phyloP scores from a whole-genome alignment of 2,113 vertebrate species.

The Eublepharis macularius region DNA sequence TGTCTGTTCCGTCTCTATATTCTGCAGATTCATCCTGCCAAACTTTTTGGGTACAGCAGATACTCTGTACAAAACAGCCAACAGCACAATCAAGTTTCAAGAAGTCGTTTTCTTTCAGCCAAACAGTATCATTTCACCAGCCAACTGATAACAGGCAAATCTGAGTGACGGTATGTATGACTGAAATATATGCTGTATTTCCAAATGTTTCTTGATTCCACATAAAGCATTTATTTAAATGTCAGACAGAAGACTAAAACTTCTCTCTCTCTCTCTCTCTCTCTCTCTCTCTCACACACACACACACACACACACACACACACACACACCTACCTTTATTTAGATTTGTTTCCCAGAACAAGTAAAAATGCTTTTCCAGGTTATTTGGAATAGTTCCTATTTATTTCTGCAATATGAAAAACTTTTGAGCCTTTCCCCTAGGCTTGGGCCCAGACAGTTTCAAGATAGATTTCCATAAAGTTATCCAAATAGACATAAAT shows the following conservation, averaged over 20 bases:
- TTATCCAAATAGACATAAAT: background rate
- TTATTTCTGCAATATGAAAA: too few species aligned
- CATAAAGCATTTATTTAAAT: slow-evolving; percentile 35
- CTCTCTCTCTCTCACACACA: too few species aligned
- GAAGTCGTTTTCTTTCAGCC: slow-evolving; percentile 28
- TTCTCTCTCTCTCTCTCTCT: too few species aligned
- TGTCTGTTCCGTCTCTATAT: slow-evolving; percentile 79
- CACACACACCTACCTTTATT: background rate
- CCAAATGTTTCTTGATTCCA: background rate
- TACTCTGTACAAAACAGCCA: slow-evolving; percentile 79
- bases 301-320: background rate
- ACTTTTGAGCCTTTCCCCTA: too few species aligned
- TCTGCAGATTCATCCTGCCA: slow-evolving; percentile 80
- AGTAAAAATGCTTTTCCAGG: too few species aligned
- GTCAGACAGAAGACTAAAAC: background rate
- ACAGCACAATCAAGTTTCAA: slow-evolving; percentile 58
- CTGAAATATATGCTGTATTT: slow-evolving; percentile 38
- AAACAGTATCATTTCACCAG: background rate
- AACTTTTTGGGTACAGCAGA: slow-evolving; percentile 74
- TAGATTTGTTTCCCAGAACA: too few species aligned
- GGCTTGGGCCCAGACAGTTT: too few species aligned
- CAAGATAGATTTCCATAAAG: background rate
- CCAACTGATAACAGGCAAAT: slow-evolving; percentile 31
- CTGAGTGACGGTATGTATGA: background rate
- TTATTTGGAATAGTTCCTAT: too few species aligned